Percentiles rank a stretch among this genome's conserved stretches.
Conservation (phyloP, 2,797 vertebrate genomes). For the Eutrigla gurnardus region DNA sequence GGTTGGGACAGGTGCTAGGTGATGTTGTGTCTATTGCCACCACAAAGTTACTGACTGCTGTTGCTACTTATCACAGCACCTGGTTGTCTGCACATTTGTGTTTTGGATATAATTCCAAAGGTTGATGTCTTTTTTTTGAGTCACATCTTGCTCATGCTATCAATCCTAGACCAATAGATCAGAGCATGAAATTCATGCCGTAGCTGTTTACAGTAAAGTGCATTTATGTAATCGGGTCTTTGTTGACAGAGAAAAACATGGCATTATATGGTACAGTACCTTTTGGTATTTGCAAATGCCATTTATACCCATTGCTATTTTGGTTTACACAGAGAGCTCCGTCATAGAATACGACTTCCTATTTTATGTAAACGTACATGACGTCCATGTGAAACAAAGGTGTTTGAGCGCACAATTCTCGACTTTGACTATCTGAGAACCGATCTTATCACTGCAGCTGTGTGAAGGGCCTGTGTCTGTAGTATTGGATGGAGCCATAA, state of each 20-base stretch:
- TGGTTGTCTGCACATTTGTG: slow-evolving; percentile 23
- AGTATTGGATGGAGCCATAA: slow-evolving; percentile 27
- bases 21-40: slow-evolving; percentile 12
- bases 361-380: slow-evolving; percentile 56
- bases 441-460: slow-evolving; percentile 61
- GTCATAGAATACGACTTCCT: slow-evolving; percentile 53
- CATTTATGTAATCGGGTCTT: slow-evolving; percentile 25
- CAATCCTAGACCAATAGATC: slow-evolving; percentile 10
- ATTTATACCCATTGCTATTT: slow-evolving; percentile 57
- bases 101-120: slow-evolving; percentile 14
- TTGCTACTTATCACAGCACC: slow-evolving; percentile 12
- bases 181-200: slow-evolving; percentile 1
- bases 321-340: slow-evolving; percentile 30
- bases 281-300: slow-evolving; percentile 59
- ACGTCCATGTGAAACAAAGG: slow-evolving; percentile 46
- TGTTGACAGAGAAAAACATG: slow-evolving; percentile 25
- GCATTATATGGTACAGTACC: slow-evolving; percentile 24
- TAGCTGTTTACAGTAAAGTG: slow-evolving; percentile 34
- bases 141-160: not conserved
- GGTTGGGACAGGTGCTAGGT: slow-evolving; percentile 11
- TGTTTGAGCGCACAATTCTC: slow-evolving; percentile 20
- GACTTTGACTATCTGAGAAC: slow-evolving; percentile 66
- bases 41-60: slow-evolving; percentile 5
- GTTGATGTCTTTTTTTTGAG: not conserved
- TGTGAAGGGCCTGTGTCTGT: slow-evolving; percentile 40